phyloP scores from a whole-genome alignment of 2,888 invertebrate genomes.

The Oscheius sp. region DNA sequence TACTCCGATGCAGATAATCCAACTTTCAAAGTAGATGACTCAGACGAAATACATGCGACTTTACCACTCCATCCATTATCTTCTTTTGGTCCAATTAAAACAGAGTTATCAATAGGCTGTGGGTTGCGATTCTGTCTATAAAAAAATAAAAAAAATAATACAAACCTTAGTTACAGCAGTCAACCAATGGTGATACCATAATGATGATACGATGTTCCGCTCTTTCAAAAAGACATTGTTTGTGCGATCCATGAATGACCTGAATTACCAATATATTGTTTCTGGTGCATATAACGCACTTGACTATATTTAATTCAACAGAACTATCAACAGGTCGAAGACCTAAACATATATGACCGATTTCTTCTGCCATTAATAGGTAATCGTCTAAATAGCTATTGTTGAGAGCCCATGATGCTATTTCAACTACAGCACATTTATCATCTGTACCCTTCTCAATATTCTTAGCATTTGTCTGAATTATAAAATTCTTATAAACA shows the following conservation, averaged over 20 bases:
- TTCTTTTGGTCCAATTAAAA: conserved; percentile 35
- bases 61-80: conserved; percentile 32
- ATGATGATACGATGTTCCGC: conserved; percentile 56
- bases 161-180: background rate
- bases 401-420: conserved; percentile 56
- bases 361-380: conserved; percentile 44
- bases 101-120: conserved; percentile 32
- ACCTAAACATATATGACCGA: conserved; percentile 63
- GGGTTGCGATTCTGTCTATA: conserved; percentile 33
- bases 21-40: conserved; percentile 46
- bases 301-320: conserved; percentile 6
- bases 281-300: background rate
- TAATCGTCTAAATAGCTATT: conserved; percentile 47
- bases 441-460: conserved; percentile 38
- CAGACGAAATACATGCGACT: conserved; percentile 52
- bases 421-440: conserved; percentile 51
- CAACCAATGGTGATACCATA: conserved; percentile 54
- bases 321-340: conserved; percentile 40
- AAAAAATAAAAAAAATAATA: background rate
- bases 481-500: background rate
- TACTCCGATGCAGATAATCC: conserved; percentile 41
- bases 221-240: conserved; percentile 20
- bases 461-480: conserved; percentile 22
- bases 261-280: background rate
- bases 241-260: conserved; percentile 31